A percentile compares a stretch with the other conserved stretches of the same genome.
Evolutionary conservation across 2,888 invertebrate species (phyloP).

Genomic region (Acleris cristana): DNA sequence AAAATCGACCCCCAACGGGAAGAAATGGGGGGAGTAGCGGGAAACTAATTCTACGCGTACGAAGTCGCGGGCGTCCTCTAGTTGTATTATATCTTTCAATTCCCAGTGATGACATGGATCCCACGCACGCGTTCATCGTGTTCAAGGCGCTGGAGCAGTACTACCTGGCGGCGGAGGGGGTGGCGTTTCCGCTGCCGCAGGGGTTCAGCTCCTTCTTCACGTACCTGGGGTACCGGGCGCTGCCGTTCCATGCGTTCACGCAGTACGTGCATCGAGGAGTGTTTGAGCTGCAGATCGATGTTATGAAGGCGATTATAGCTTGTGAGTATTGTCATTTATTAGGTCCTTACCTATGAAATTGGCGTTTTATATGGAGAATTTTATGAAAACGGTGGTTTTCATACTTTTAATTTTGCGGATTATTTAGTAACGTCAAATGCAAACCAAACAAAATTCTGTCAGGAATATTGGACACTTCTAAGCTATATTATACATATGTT

Average conservation of each 20-base stretch:
- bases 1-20: no score
- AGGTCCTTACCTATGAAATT: no score
- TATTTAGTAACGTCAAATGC: no score
- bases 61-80: no score
- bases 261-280: conserved; percentile 93
- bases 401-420: no score
- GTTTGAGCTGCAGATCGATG: conserved; percentile 93
- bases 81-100: not conserved
- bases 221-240: conserved; percentile 91
- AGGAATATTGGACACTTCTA: no score
- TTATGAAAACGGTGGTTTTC: no score
- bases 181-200: conserved; percentile 91
- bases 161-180: conserved; percentile 89
- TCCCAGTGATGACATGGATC: conserved; percentile 89
- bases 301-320: conserved; percentile 92
- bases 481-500: no score
- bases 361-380: no score
- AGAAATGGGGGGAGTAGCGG: no score
- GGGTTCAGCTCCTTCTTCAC: conserved; percentile 96
- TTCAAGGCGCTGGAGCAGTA: conserved; percentile 93
- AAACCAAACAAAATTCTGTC: no score
- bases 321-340: conserved; percentile 79
- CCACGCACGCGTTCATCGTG: conserved; percentile 87
- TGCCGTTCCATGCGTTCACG: conserved; percentile 90
- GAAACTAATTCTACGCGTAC: no score